Percentiles rank a stretch among this genome's conserved stretches.
Conservation (phyloP, 1,140 invertebrate species). For the Andrena cerasifolii region DNA sequence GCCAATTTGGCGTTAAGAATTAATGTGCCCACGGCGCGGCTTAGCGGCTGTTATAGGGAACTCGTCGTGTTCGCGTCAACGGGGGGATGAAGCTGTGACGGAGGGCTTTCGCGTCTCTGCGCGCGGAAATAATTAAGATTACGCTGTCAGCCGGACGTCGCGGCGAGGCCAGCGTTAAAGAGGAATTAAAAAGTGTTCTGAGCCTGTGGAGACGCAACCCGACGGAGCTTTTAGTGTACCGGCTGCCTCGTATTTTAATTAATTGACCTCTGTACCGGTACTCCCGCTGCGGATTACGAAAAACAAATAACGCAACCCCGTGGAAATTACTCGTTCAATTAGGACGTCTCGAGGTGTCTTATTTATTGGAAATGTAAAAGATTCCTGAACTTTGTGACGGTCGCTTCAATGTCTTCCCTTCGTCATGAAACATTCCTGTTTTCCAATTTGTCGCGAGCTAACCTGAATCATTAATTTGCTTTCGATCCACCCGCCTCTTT, state of each 20-base stretch:
- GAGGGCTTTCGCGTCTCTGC: conserved; percentile 15
- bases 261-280: not conserved
- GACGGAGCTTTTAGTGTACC: not conserved
- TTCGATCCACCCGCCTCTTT: conserved; percentile 6
- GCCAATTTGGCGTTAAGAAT: conserved; percentile 72
- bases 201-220: not conserved
- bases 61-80: conserved; percentile 54
- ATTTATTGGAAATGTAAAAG: too few species aligned
- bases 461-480: conserved; percentile 20
- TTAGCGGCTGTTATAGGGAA: conserved; percentile 46
- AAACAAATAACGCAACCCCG: too few species aligned
- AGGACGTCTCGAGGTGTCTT: too few species aligned
- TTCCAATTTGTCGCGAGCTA: too few species aligned
- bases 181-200: conserved; percentile 23
- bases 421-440: too few species aligned
- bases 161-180: not conserved
- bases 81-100: conserved; percentile 45
- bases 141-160: conserved; percentile 16
- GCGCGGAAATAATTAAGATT: conserved; percentile 46
- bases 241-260: not conserved
- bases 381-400: not conserved
- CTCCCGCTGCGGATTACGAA: too few species aligned
- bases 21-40: conserved; percentile 58
- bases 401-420: too few species aligned
- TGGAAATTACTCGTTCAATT: too few species aligned